Evolutionary conservation across 2,113 vertebrate genomes (phyloP), one percentile per base, ranked within the genome.

Genomic region (Hyaena hyaena): DNA sequence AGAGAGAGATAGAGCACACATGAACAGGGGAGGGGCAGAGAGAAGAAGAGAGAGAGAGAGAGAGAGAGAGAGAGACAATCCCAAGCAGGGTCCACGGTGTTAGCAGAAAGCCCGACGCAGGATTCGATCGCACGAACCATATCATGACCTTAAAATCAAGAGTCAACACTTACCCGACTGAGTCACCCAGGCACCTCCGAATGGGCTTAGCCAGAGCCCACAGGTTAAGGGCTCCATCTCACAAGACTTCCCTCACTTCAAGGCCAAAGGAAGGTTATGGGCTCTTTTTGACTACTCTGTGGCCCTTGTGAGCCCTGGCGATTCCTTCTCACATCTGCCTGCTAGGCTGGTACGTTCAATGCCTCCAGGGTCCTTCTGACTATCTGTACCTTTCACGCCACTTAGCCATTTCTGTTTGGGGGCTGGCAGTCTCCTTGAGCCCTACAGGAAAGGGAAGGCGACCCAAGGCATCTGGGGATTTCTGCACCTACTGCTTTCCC

Each of bases 321-420:
- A 21, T 31, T 39, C 28, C 4, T 39, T 58, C 3, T 24, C 61
- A 94, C 31, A 10, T 7, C 7, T 1, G 1, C 3, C 0, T 7
- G 9, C 39, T 16, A 6, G n/a, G 10, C 31, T 43, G 2, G 28
- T 1, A 23, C 39, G 4, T 26, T 80, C 24, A 6, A 5, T 10
- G 16, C n/a, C 14, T 48, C 12, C n/a, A 33, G 61, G 87, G 3
- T 26, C 45, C 15, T 53, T 82, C 68, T 23, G 65, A 69, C 19
- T 84, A 5, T 2, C 28, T 45, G 26, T 26, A 31, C 28, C 69
- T 45, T 10, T 58, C 33, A 55, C 0, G 45, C 5, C 58, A 71
- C 55, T 76, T 28, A 73, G 31, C 16, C 77, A 65, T 23, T 82
- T 88, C 53, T 88, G 4, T 58, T 77, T 10, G 33, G 24, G 10